Evolutionary conservation across 2,888 invertebrate species (phyloP), one percentile per base, ranked within the genome.

Genomic region (Melinaea marsaeus): DNA sequence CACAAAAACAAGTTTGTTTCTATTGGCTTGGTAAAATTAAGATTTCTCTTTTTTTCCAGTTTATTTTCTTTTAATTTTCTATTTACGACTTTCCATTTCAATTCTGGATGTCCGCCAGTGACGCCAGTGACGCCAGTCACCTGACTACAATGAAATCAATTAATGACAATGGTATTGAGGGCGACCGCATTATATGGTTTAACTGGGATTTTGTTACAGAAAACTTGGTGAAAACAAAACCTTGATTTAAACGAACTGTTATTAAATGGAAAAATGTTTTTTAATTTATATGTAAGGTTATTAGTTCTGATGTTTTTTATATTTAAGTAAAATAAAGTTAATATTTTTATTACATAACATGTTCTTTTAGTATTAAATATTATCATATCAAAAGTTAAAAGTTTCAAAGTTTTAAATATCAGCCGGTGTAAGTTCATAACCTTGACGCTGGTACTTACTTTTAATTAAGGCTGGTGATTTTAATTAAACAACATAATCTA

Each of bases 91-190:
- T 48, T 51, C 48, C 48, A 51, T 32, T 32, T 51, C 51, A 32
- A 3, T 46, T 60, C 55, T 60, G 60, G 60, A 60, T 13, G 42
- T 4, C 4, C 34, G 60, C 60, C 60, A 22, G 22, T 22, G 22
- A 22, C 22, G 22, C 22, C 22, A 22, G 22, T 22, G 22, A 22
- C 34, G 60, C 60, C 60, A 60, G 55, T 33, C 32, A 46, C 45
- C 33, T 46, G 45, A 32, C 22, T 11, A 51, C 51, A 51, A 51
- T 51, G 51, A 51, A 13, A 51, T 51, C 32, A 5, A 32, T 51
- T 51, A 32, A 51, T 11, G 22, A 51, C 51, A 32, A 2, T 6
- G 22, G 9, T 32, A 32, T 32, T 9, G 32, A 32, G 51, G 22
- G 6, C 51, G 32, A 42, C 11, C 7, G 13, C 13, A 4, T 51